Evolutionary conservation across 2,888 invertebrate species (phyloP), one percentile per base, ranked within the genome.

Genomic region (Cylloceria caligata): DNA sequence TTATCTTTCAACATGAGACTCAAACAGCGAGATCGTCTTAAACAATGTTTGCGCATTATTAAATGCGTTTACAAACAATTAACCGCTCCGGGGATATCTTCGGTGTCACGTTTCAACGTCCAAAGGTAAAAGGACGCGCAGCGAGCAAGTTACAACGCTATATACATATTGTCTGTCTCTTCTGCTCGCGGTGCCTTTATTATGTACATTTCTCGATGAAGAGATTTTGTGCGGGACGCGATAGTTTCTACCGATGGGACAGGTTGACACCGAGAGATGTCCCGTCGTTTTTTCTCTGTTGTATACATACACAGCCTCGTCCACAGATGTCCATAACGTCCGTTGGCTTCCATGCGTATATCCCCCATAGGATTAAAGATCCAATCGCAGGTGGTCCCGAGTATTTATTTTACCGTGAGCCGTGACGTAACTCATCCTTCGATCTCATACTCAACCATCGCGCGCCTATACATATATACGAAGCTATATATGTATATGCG

Each of bases 161-260:
- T 24, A 49, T 64, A 24, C 42, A 16, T 19, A 30, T 42, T 19
- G 64, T n/a, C 39, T 16, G 52, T n/a, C 21, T 49, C 30, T 57
- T 55, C 55, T 34, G n/a, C 57, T 49, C 69, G 47, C 68, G 68
- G 64, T 27, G 68, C 69, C 78, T 81, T 81, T 78, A 81, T 81
- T 64, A 73, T 81, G 76, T 72, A 77, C 73, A 81, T 81, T 81
- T 78, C 47, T 81, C 81, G 77, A 81, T 81, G 78, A 81, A 81
- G 81, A 81, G 78, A 81, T 81, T 81, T 78, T 78, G 81, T 78
- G 39, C 24, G 45, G 42, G 19, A 62, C 69, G 55, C 42, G 49
- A 49, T 57, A 57, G 74, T 78, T 69, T 74, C 68, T 77, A 69
- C 78, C 55, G 64, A 81, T 78, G 74, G 67, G 81, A 81, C 78